Conservation (phyloP, 1,140 invertebrate species). For the Caerostris darwini region DNA sequence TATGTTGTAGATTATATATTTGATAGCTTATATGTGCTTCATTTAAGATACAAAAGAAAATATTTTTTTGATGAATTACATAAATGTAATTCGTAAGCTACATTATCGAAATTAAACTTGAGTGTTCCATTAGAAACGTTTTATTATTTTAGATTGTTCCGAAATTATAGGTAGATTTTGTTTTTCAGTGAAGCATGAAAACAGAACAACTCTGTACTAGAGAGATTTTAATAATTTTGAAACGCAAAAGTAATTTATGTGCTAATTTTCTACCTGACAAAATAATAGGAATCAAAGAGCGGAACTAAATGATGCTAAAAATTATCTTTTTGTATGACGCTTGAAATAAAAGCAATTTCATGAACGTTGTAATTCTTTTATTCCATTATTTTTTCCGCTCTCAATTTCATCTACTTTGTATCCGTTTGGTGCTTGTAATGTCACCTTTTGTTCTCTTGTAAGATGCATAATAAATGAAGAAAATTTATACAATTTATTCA, state of each 20-base stretch:
- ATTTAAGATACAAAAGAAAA: too few relatives aligned
- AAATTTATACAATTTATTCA: background rate
- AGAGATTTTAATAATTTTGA: background rate
- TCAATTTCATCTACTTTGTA: background rate
- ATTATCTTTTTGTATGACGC: background rate
- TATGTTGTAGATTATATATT: too few relatives aligned
- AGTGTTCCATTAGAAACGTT: too few relatives aligned
- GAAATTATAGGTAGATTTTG: background rate
- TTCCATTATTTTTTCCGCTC: background rate
- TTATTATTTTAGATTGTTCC: background rate
- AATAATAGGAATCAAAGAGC: background rate
- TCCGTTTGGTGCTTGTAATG: background rate
- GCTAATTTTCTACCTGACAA: background rate
- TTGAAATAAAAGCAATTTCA: background rate
- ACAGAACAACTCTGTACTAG: background rate
- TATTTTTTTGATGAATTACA: too few relatives aligned
- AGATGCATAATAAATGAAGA: background rate
- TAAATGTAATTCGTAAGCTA: too few relatives aligned
- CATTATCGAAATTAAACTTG: too few relatives aligned
- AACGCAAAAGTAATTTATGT: background rate
- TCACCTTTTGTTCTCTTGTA: background rate
- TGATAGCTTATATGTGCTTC: too few relatives aligned
- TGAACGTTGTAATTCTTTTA: background rate
- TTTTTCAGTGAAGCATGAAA: too few relatives aligned
- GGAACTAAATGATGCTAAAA: constrained; percentile 1